A percentile compares a stretch with the other conserved stretches of the same genome.
Evolutionary conservation across 2,113 vertebrate genomes (phyloP).

Genomic region (Pachycephala philippinensis): DNA sequence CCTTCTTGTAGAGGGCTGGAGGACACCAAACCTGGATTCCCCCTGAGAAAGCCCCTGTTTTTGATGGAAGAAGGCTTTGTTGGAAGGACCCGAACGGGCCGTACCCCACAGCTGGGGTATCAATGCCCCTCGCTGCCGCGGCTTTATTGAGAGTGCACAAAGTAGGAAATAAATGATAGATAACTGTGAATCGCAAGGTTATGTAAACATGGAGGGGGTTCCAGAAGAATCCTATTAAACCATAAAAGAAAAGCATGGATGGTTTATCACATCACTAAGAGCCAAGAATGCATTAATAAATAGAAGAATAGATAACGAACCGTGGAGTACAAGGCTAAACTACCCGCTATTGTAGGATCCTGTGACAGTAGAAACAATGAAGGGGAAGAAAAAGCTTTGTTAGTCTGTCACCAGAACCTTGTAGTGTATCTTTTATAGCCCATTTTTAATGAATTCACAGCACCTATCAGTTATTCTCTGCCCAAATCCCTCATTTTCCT

Average conservation of each 20-base stretch:
- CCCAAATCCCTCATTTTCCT: conserved; percentile 42
- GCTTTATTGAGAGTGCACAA: background rate
- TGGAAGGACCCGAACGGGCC: accelerated
- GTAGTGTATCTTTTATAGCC: conserved; percentile 37
- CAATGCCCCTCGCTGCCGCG: background rate
- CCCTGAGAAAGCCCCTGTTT: too few species aligned
- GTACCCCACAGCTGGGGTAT: background rate
- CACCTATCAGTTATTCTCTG: conserved; percentile 43
- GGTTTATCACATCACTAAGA: conserved; percentile 63
- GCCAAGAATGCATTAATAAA: conserved; percentile 68
- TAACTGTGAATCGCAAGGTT: conserved; percentile 54
- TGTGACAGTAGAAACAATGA: conserved; percentile 59
- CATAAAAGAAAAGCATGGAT: conserved; percentile 55
- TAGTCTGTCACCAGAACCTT: conserved; percentile 57
- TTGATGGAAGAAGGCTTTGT: background rate
- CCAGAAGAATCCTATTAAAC: conserved; percentile 47
- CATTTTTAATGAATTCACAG: conserved; percentile 47
- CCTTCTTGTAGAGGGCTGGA: accelerated
- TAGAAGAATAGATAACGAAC: conserved; percentile 62
- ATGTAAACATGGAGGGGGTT: conserved; percentile 41
- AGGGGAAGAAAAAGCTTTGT: conserved; percentile 50
- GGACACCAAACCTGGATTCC: background rate
- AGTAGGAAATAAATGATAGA: conserved; percentile 56
- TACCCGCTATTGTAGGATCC: conserved; percentile 45
- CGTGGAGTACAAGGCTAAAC: conserved; percentile 51